Conservation (phyloP, 2,113 vertebrate genomes). For the Pandion haliaetus region DNA sequence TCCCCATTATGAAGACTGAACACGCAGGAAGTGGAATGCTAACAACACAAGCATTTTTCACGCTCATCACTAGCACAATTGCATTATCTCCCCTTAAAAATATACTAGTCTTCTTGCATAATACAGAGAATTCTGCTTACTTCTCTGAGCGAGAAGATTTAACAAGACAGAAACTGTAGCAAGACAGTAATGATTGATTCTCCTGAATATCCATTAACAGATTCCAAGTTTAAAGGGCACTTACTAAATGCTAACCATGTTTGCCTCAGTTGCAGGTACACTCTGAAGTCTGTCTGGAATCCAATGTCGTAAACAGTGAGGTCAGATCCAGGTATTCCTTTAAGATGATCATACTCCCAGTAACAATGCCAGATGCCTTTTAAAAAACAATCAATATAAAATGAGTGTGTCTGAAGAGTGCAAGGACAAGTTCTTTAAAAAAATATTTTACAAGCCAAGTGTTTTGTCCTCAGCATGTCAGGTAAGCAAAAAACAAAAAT, state of each 20-base stretch:
- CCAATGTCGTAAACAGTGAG: constrained; percentile 85
- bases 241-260: constrained; percentile 93
- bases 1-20: background rate
- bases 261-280: constrained; percentile 89
- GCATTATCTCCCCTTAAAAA: background rate
- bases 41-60: background rate
- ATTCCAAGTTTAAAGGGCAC: constrained; percentile 59
- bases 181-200: background rate
- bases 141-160: background rate
- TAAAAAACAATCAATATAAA: constrained; percentile 20
- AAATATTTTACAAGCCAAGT: background rate
- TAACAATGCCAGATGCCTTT: constrained; percentile 92
- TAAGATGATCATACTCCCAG: constrained; percentile 80
- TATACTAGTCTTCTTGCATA: background rate
- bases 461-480: background rate
- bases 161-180: background rate
- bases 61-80: background rate
- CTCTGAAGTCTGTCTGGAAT: constrained; percentile 85
- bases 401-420: background rate
- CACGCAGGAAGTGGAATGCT: background rate
- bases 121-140: background rate
- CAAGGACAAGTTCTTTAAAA: background rate
- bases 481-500: background rate
- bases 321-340: constrained; percentile 74
- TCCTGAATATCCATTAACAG: background rate